These are phyloP conservation scores for Pachypanchax playfairii DNA, from an alignment of 2,113 vertebrate genomes.

Conservation along the genomic window DNA sequence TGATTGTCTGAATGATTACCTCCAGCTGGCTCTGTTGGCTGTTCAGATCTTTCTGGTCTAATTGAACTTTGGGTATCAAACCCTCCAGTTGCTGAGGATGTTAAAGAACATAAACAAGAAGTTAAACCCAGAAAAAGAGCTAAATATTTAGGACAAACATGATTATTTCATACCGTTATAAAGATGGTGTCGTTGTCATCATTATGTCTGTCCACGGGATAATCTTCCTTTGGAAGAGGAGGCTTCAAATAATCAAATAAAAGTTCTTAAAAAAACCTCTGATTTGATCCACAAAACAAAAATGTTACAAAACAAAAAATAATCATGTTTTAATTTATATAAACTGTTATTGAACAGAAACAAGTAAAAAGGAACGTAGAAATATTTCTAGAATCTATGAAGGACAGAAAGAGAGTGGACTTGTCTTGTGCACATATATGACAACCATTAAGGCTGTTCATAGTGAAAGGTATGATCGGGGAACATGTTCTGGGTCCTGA, in stretches of 20 bases:
- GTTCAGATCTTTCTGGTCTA: conserved; percentile 30
- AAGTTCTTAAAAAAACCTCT: neutral
- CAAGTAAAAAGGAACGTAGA: no score
- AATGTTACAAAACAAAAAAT: no score
- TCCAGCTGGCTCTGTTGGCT: conserved; percentile 15
- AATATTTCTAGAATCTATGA: no score
- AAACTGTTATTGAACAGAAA: no score
- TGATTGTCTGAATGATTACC: conserved; percentile 14
- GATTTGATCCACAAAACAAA: neutral
- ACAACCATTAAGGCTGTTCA: no score
- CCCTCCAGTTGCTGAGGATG: conserved; percentile 19
- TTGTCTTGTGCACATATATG: no score
- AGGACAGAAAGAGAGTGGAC: no score
- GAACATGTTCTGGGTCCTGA: no score
- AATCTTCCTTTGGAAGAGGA: conserved; percentile 88
- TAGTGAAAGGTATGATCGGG: no score
- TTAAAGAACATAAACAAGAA: conserved; percentile 5
- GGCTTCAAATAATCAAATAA: conserved; percentile 75
- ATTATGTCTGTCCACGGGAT: conserved; percentile 39
- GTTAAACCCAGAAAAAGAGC: neutral
- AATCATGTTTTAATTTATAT: neutral
- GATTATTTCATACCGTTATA: conserved; percentile 19
- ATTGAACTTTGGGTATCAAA: conserved; percentile 57
- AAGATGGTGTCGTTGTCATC: conserved; percentile 19
- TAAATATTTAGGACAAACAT: neutral